Evolutionary conservation across 2,797 vertebrate species (phyloP), one percentile per base, ranked within the genome.

Genomic region (Hydrophis major): DNA sequence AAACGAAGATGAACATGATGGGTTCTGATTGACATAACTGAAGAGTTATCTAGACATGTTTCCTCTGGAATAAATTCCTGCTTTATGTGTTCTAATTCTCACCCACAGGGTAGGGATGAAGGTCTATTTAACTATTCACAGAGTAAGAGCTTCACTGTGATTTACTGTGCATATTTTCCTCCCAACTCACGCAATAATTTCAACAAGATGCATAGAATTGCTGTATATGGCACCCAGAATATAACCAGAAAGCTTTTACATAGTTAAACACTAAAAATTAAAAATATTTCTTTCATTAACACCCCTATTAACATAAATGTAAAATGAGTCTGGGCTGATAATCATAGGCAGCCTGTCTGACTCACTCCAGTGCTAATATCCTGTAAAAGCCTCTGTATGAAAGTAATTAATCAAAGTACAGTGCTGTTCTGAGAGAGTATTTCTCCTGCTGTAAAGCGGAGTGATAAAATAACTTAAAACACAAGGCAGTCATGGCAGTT

Each of bases 391-490:
- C 92, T 95, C 66, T 91, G 96, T 96, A 97, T 97, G 96, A 97
- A 97, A 97, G 96, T 96, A 96, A 97, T 98, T 98, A 97, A 98
- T 98, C 97, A 97, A 96, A 97, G 97, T 95, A 95, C 94, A 86
- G 78, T 28, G 0, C 92, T n/a, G 53, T 95, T 97, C 96, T 96
- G 96, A 92, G 95, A 91, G 94, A 97, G 94, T 94, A 96, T 96
- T 96, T 97, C 94, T 97, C 96, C 96, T 96, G 94, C 95, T 95
- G 59, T 96, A 97, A 97, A 96, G 95, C 96, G 93, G 95, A 96
- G 95, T 95, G 96, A 96, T 96, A 97, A 97, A 97, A 97, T 97
- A 97, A 96, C 96, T 97, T 97, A 96, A 97, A 96, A 95, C 97
- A 95, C 96, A 94, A 94, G 0, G 90, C 95, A 95, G 93, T 91